Conservation (phyloP, 2,888 invertebrate species). For the Craniophora ligustri region DNA sequence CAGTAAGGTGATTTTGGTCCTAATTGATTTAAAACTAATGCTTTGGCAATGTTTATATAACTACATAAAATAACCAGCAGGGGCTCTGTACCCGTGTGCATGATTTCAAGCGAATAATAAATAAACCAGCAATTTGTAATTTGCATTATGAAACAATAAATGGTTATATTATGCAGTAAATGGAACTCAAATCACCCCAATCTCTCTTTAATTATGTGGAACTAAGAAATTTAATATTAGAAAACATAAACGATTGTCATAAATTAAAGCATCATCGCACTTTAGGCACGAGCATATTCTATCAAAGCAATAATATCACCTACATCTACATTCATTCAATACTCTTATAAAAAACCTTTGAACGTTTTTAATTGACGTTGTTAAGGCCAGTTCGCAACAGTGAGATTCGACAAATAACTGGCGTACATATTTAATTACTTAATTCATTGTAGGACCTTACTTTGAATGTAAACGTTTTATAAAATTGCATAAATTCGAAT, state of each 20-base stretch:
- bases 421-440: constrained; percentile 53
- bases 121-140: constrained; percentile 4
- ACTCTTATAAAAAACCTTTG: constrained; percentile 72
- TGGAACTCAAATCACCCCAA: constrained; percentile 45
- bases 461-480: constrained; percentile 76
- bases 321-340: constrained; percentile 65
- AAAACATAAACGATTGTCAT: constrained; percentile 38
- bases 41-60: constrained; percentile 37
- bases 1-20: constrained; percentile 20
- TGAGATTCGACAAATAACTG: constrained; percentile 56
- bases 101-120: constrained; percentile 9
- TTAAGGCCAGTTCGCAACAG: constrained; percentile 64
- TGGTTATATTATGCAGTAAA: constrained; percentile 22
- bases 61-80: constrained; percentile 8
- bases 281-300: constrained; percentile 74
- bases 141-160: constrained; percentile 7
- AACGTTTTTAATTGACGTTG: constrained; percentile 79
- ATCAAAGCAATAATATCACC: constrained; percentile 63
- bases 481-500: constrained; percentile 84
- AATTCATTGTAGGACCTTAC: constrained; percentile 48
- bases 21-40: constrained; percentile 25
- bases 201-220: constrained; percentile 54
- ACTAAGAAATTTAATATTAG: constrained; percentile 56
- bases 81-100: constrained; percentile 5
- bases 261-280: constrained; percentile 66